Evolutionary conservation across 2,113 vertebrate species (phyloP).

Genomic region (Jaculus jaculus): DNA sequence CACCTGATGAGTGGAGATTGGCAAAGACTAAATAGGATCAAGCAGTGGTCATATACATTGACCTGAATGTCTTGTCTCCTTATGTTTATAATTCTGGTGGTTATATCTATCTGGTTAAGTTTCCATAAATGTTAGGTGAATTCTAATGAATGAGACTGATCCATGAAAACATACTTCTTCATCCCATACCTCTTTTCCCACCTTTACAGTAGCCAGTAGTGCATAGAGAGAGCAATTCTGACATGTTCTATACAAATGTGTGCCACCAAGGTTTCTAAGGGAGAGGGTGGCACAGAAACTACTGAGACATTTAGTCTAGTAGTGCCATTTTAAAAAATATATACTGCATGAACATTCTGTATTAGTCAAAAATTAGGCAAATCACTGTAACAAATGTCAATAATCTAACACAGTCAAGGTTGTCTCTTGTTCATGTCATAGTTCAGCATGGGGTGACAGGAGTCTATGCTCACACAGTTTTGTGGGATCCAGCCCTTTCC

Average conservation of each 20-base stretch:
- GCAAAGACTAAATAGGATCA: not conserved
- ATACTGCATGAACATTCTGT: not conserved
- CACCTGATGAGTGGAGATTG: conserved; percentile 8
- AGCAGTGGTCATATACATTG: not conserved
- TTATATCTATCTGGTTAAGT: not conserved
- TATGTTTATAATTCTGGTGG: conserved; percentile 2
- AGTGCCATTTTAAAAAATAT: not conserved
- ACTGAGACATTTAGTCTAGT: conserved; percentile 6
- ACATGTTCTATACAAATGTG: not conserved
- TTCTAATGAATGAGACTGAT: not conserved
- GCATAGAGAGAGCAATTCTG: not conserved
- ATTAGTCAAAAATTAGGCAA: not conserved
- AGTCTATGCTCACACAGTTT: not conserved
- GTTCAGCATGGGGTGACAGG: not conserved
- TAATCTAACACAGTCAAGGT: not conserved
- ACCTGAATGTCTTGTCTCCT: not conserved
- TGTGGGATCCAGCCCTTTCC: not conserved
- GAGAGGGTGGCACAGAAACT: not conserved
- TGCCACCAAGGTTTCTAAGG: conserved; percentile 8
- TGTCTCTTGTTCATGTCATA: not conserved
- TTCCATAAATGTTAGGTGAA: conserved; percentile 13
- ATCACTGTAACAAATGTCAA: conserved; percentile 21
- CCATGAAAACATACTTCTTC: not conserved
- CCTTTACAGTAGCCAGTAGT: not conserved
- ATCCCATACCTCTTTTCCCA: not conserved